These are phyloP conservation scores for Sebastolobus altivelis DNA, from an alignment of 2,797 vertebrate genomes.

Conservation along the genomic window DNA sequence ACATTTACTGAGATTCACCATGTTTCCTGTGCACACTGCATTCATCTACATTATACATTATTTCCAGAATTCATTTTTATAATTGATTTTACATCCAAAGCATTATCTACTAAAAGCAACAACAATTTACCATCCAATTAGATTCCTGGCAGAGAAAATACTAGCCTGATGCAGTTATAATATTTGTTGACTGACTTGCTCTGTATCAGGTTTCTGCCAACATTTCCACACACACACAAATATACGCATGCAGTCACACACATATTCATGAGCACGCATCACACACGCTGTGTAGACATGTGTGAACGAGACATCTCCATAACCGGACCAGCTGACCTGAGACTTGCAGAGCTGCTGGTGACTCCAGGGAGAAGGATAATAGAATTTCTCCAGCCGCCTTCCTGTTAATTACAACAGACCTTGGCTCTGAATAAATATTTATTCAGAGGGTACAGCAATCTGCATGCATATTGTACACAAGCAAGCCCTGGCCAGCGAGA, in stretches of 20 bases:
- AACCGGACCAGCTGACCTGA: conserved; percentile 76
- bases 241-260: conserved; percentile 1
- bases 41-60: conserved; percentile 17
- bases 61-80: conserved; percentile 38
- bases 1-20: conserved; percentile 18
- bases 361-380: conserved; percentile 78
- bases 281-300: conserved; percentile 50
- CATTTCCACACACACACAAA: conserved; percentile 18
- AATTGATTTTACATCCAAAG: conserved; percentile 45
- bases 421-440: conserved; percentile 82
- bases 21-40: conserved; percentile 37
- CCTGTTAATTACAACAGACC: conserved; percentile 82
- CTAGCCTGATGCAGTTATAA: conserved; percentile 49
- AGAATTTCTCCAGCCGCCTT: conserved; percentile 76
- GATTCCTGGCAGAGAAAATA: conserved; percentile 59
- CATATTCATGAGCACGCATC: conserved; percentile 41
- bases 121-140: conserved; percentile 65
- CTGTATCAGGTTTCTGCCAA: conserved; percentile 56
- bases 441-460: conserved; percentile 65
- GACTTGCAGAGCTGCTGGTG: conserved; percentile 66
- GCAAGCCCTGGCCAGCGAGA: conserved; percentile 37
- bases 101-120: conserved; percentile 50
- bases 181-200: conserved; percentile 57
- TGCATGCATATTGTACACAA: conserved; percentile 65
- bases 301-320: conserved; percentile 69